Base-by-base conservation (phyloP, 2,797 vertebrate species). In the Enteromius viviparus region DNA sequence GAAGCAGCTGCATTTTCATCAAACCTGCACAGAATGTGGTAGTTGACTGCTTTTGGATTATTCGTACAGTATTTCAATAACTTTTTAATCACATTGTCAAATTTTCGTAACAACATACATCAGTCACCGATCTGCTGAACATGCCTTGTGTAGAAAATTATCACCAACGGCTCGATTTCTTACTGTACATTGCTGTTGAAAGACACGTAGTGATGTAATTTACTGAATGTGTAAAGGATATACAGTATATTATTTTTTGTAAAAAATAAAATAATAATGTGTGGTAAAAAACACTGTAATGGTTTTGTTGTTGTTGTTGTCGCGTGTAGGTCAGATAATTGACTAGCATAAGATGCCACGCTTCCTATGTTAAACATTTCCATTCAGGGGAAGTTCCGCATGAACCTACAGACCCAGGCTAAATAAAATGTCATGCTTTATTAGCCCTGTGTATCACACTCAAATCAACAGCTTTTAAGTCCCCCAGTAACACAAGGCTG, bases 401-500 rank as follows among this genome's bases (percentile, higher is more conserved):
- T 53, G 12, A 81, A 81, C 78, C 45, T 51, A 49, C 68, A 69
- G n/a, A 68, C 64, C 76, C 80, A 53, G 37, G n/a, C 47, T 78
- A 69, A 76, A 76, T 83, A 9, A 83, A 70, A 83, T 74, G 78
- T 69, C 82, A 40, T 45, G 65, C 66, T 84, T 84, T 76, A 75
- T 75, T 76, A 86, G 81, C 66, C 42, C 78, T 58, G 65, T 65
- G 66, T 76, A 66, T 49, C 65, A 34, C 34, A 53, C 75, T 64
- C 55, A 37, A 34, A 51, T 55, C n/a, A 79, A 40, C 71, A 79
- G 60, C 15, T 40, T 70, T 64, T 17, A 70, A 74, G 51, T 74
- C 29, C 32, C 19, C 6, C 19, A 21, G 76, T 29, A 51, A 7
- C 58, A 72, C 34, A 29, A 5, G 49, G 29, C 55, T 29, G 26